Percentiles rank a stretch among this genome's conserved stretches.
phyloP scores from a whole-genome alignment of 1,140 invertebrate genomes.

The Phthorimaea operculella region DNA sequence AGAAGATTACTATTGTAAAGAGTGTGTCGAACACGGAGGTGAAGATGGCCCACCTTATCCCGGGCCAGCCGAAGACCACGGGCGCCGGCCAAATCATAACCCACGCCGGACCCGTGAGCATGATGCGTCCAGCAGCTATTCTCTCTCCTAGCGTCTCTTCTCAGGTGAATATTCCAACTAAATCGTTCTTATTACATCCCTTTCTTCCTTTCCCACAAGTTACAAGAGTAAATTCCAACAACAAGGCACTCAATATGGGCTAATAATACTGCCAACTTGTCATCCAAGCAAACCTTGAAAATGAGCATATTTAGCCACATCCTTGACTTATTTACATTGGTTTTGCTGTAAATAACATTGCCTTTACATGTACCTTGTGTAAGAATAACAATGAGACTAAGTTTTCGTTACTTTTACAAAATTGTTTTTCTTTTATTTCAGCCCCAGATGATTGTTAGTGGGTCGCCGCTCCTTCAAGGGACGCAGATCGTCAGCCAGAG shows the following conservation, averaged over 20 bases:
- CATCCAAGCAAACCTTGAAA: too few relatives aligned
- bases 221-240: too few relatives aligned
- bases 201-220: too few relatives aligned
- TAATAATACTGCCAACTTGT: too few relatives aligned
- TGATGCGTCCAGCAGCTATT: slow-evolving; percentile 58
- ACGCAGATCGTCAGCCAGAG: slow-evolving; percentile 56
- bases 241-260: too few relatives aligned
- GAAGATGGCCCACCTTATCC: slow-evolving; percentile 57
- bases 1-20: slow-evolving; percentile 65
- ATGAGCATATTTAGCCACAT: too few relatives aligned
- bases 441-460: slow-evolving; percentile 58
- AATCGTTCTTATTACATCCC: too few relatives aligned
- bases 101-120: slow-evolving; percentile 37
- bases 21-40: slow-evolving; percentile 54
- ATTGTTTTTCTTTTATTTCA: slow-evolving; percentile 23
- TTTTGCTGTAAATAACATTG: too few relatives aligned
- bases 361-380: too few relatives aligned
- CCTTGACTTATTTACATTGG: too few relatives aligned
- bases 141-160: slow-evolving; percentile 48
- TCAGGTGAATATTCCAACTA: slow-evolving; percentile 32
- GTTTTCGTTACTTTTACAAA: too few relatives aligned
- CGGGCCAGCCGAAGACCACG: slow-evolving; percentile 46
- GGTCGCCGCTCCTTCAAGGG: slow-evolving; percentile 49
- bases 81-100: slow-evolving; percentile 42
- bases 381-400: too few relatives aligned